phyloP scores from a whole-genome alignment of 2,797 vertebrate genomes.

The Okamejei kenojei region DNA sequence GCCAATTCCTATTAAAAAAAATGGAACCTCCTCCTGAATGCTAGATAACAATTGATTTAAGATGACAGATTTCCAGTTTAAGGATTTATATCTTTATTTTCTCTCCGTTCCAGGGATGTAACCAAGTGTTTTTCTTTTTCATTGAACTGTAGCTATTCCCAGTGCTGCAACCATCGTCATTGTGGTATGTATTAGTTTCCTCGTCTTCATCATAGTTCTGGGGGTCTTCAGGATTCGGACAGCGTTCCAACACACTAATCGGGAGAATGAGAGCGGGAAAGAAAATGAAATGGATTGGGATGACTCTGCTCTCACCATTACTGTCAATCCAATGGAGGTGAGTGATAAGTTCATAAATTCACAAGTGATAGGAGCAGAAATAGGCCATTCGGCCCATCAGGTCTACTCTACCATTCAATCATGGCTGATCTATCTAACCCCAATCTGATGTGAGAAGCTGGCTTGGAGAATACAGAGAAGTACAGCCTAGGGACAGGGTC shows the following conservation, averaged over 20 bases:
- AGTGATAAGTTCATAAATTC: background rate
- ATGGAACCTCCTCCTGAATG: background rate
- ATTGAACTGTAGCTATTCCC: constrained; percentile 64
- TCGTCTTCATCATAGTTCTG: constrained; percentile 75
- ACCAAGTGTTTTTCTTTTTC: constrained; percentile 29
- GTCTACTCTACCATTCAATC: too few relatives aligned
- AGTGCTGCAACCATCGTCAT: constrained; percentile 72
- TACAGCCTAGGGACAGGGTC: too few relatives aligned
- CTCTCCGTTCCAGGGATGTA: background rate
- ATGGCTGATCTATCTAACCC: too few relatives aligned
- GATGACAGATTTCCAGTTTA: background rate
- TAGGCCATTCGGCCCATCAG: too few relatives aligned
- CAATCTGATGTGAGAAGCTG: too few relatives aligned
- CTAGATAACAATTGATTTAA: background rate
- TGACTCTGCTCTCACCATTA: constrained; percentile 82
- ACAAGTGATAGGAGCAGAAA: too few relatives aligned
- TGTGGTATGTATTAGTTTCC: constrained; percentile 74
- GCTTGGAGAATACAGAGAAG: too few relatives aligned
- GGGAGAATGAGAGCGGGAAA: constrained; percentile 58
- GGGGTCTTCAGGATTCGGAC: constrained; percentile 75
- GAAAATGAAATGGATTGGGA: constrained; percentile 77
- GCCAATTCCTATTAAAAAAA: background rate
- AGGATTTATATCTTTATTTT: background rate
- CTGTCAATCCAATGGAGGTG: constrained; percentile 93
- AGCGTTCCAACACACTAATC: constrained; percentile 66